These are phyloP conservation scores for Sesia apiformis DNA, from an alignment of 2,888 invertebrate species.

Conservation along the genomic window DNA sequence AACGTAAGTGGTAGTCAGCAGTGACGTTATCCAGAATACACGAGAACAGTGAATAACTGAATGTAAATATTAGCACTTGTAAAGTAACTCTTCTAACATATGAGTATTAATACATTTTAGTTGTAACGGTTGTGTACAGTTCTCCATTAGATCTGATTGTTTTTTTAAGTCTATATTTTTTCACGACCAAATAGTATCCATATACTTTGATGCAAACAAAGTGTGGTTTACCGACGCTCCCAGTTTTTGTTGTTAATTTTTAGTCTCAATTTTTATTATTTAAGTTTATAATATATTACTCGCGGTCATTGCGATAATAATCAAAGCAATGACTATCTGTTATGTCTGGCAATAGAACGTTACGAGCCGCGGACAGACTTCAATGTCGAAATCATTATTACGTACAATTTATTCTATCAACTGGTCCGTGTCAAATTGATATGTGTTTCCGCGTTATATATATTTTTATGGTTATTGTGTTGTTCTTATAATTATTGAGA, in stretches of 20 bases:
- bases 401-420: background rate
- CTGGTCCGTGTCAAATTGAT: background rate
- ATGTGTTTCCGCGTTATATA: background rate
- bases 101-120: slow-evolving; percentile 18
- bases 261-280: background rate
- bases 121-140: slow-evolving; percentile 48
- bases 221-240: slow-evolving; percentile 25
- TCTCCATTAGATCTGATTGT: slow-evolving; percentile 38
- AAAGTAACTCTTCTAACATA: slow-evolving; percentile 1
- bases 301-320: background rate
- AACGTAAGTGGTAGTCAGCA: too few species aligned
- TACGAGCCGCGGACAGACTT: background rate
- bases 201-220: slow-evolving; percentile 36
- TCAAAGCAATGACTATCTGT: background rate
- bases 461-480: background rate
- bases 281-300: background rate
- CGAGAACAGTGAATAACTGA: slow-evolving; percentile 45
- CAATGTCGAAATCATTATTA: background rate
- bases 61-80: slow-evolving; percentile 36
- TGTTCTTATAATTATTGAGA: slow-evolving; percentile 16
- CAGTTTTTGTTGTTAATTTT: background rate
- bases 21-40: slow-evolving; percentile 12
- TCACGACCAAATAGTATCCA: slow-evolving; percentile 22
- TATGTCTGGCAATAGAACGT: background rate
- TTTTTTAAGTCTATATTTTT: background rate